phyloP scores from a whole-genome alignment of 2,888 invertebrate genomes.

The Agrochola macilenta region DNA sequence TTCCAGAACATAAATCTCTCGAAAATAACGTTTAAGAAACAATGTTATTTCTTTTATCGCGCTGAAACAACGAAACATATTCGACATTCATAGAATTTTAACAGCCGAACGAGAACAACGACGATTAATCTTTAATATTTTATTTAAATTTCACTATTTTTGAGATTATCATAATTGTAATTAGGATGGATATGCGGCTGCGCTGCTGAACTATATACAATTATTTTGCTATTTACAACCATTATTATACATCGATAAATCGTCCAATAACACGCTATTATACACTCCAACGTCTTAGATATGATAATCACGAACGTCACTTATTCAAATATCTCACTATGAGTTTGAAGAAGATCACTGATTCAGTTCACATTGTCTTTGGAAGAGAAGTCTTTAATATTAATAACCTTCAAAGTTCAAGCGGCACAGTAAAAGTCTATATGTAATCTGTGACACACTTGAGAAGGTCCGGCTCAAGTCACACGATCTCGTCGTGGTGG shows the following conservation, averaged over 20 bases:
- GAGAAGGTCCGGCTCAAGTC: constrained; percentile 90
- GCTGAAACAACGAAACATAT: constrained; percentile 34
- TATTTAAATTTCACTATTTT: constrained; percentile 71
- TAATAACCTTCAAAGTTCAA: constrained; percentile 71
- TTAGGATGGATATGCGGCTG: constrained; percentile 88
- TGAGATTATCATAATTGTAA: constrained; percentile 78
- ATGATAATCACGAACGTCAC: constrained; percentile 69
- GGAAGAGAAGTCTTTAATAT: constrained; percentile 47
- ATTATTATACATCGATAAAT: constrained; percentile 78
- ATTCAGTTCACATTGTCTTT: constrained; percentile 57
- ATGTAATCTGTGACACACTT: constrained; percentile 87
- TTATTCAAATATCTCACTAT: constrained; percentile 56
- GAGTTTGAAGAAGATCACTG: constrained; percentile 55
- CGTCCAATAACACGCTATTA: constrained; percentile 69
- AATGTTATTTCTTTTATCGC: constrained; percentile 43
- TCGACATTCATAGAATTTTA: constrained; percentile 52
- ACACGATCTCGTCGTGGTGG: constrained; percentile 89
- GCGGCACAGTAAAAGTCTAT: constrained; percentile 70
- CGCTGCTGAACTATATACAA: constrained; percentile 81
- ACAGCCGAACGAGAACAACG: constrained; percentile 67
- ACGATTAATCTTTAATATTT: constrained; percentile 68
- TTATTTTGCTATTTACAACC: constrained; percentile 79
- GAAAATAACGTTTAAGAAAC: constrained; percentile 40
- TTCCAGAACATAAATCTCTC: constrained; percentile 52
- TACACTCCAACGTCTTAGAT: constrained; percentile 68